A percentile compares a stretch with the other conserved stretches of the same genome.
phyloP scores from a whole-genome alignment of 2,888 invertebrate species.

The Agonum fuliginosum region DNA sequence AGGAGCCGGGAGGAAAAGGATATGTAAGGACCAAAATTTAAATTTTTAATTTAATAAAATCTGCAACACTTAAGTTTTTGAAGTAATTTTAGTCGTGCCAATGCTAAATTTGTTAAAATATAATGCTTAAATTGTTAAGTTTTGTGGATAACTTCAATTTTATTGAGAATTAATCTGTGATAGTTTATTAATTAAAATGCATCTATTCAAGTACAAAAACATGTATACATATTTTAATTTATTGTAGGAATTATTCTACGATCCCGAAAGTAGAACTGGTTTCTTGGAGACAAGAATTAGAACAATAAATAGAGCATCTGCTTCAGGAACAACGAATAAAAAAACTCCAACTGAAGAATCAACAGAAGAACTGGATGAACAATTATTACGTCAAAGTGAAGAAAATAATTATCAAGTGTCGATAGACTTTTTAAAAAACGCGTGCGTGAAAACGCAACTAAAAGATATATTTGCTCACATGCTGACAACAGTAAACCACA shows the following conservation, averaged over 20 bases:
- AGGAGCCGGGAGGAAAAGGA: not conserved
- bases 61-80: not conserved
- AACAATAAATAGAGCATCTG: constrained; percentile 5
- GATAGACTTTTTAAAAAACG: not conserved
- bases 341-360: not conserved
- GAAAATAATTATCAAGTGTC: constrained; percentile 1
- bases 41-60: not conserved
- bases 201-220: not conserved
- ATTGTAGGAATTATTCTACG: constrained; percentile 2
- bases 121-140: no score
- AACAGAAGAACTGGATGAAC: no score
- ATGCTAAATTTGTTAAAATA: no score
- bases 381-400: no score
- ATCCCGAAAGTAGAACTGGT: not conserved
- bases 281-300: not conserved
- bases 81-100: no score
- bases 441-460: not conserved
- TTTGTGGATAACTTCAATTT: no score
- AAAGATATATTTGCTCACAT: not conserved
- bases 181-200: not conserved
- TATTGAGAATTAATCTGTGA: not conserved
- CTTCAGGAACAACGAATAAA: not conserved
- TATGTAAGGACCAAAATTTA: not conserved
- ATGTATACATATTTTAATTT: not conserved
- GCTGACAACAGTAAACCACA: not conserved